Evolutionary conservation across 1,140 invertebrate species (phyloP).

Genomic region (Drosophila sucinea): DNA sequence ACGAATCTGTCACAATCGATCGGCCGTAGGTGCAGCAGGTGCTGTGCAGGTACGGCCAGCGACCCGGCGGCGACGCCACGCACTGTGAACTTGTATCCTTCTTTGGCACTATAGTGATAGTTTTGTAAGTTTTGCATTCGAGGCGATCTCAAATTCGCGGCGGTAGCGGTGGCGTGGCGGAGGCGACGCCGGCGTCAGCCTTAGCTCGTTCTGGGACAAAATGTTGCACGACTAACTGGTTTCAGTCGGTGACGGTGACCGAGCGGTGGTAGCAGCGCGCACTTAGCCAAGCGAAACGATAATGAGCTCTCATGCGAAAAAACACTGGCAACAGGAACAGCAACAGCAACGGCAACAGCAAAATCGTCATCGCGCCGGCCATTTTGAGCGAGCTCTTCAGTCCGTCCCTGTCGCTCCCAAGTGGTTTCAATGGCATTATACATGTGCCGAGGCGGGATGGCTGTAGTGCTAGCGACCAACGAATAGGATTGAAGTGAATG

Average conservation of each 20-base stretch:
- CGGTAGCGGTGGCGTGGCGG: constrained; percentile 28
- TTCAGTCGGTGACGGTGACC: constrained; percentile 20
- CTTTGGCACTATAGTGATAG: constrained; percentile 57
- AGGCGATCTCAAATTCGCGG: constrained; percentile 34
- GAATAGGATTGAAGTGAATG: constrained; percentile 28
- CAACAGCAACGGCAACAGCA: constrained; percentile 15
- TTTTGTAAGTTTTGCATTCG: constrained; percentile 12
- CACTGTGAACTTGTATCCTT: constrained; percentile 48
- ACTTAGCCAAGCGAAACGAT: constrained; percentile 82
- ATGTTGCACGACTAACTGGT: constrained; percentile 69
- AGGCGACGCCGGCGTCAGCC: constrained; percentile 38
- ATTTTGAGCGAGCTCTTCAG: constrained; percentile 48
- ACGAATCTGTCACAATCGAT: constrained; percentile 28
- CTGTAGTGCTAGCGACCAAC: background rate
- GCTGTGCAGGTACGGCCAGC: constrained; percentile 31
- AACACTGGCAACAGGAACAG: constrained; percentile 67
- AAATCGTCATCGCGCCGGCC: constrained; percentile 43
- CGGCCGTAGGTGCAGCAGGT: constrained; percentile 31
- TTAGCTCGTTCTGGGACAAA: constrained; percentile 51
- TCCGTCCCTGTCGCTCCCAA: constrained; percentile 18
- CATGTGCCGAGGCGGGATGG: constrained; percentile 31
- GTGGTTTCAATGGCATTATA: background rate
- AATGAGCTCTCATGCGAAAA: constrained; percentile 83
- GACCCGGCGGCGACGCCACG: constrained; percentile 66
- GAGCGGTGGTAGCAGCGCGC: constrained; percentile 60